These are phyloP conservation scores for Hydractinia echinata DNA, from an alignment of 30 jellyfish, hydroid and myxozoan species.

Conservation along the genomic window DNA sequence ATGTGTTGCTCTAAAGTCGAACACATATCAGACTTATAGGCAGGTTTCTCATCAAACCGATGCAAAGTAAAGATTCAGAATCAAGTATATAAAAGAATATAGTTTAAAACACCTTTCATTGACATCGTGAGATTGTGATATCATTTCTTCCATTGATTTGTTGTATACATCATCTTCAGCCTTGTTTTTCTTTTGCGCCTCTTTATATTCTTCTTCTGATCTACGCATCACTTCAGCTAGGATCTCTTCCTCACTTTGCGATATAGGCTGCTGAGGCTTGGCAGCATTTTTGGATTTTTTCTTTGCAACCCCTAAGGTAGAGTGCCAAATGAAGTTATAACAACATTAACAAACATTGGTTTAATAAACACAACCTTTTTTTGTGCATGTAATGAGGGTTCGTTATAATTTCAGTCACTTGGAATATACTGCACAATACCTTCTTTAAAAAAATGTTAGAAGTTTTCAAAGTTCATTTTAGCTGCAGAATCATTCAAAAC, in stretches of 20 bases:
- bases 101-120: not conserved
- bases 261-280: not conserved
- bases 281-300: conserved; percentile 6
- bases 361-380: not conserved
- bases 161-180: conserved; percentile 21
- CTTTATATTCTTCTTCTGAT: conserved; percentile 82
- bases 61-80: too few relatives aligned
- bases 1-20: too few relatives aligned
- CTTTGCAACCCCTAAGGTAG: conserved; percentile 5
- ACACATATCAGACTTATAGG: too few relatives aligned
- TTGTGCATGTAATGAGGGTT: too few relatives aligned
- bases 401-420: too few relatives aligned
- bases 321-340: not conserved
- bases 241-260: conserved; percentile 56
- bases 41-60: too few relatives aligned
- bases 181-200: conserved; percentile 25
- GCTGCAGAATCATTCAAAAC: too few relatives aligned
- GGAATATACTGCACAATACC: too few relatives aligned
- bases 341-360: not conserved
- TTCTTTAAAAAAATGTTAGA: too few relatives aligned
- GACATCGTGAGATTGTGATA: conserved; percentile 11
- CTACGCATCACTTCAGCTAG: conserved; percentile 55
- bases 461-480: too few relatives aligned
- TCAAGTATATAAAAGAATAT: not conserved
- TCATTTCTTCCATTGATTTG: conserved; percentile 1